Conservation (phyloP, 2,113 vertebrate species). For the Saguinus midas region DNA sequence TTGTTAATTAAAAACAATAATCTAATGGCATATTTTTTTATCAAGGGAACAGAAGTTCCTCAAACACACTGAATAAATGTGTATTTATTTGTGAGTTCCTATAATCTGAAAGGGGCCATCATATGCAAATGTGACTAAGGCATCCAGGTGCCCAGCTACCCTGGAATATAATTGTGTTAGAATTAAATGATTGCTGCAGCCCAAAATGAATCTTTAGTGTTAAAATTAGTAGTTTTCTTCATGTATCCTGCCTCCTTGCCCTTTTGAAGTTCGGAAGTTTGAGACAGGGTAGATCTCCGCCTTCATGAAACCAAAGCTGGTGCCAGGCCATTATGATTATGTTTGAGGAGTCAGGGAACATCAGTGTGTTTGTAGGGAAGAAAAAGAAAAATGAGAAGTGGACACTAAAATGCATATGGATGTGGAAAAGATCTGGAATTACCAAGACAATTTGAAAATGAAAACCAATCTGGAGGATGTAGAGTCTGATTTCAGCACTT, state of each 20-base stretch:
- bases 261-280: background rate
- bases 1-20: slow-evolving; percentile 70
- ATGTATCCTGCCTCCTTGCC: background rate
- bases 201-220: slow-evolving; percentile 11
- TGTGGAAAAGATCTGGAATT: background rate
- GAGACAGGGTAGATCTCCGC: background rate
- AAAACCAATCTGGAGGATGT: background rate
- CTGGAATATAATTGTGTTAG: background rate
- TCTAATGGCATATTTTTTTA: slow-evolving; percentile 45
- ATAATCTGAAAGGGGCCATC: background rate
- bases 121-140: slow-evolving; percentile 54
- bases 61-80: slow-evolving; percentile 36
- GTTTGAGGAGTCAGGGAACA: background rate
- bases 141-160: background rate
- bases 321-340: background rate
- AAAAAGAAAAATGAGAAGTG: background rate
- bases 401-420: background rate
- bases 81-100: slow-evolving; percentile 72
- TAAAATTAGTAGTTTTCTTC: background rate
- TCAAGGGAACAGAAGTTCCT: slow-evolving; percentile 64
- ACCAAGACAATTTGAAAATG: background rate
- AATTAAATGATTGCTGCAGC: background rate
- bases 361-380: background rate
- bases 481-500: background rate
- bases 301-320: background rate